Evolutionary conservation across 2,113 vertebrate species (phyloP), one percentile per base, ranked within the genome.

Genomic region (Varanus salvator): DNA sequence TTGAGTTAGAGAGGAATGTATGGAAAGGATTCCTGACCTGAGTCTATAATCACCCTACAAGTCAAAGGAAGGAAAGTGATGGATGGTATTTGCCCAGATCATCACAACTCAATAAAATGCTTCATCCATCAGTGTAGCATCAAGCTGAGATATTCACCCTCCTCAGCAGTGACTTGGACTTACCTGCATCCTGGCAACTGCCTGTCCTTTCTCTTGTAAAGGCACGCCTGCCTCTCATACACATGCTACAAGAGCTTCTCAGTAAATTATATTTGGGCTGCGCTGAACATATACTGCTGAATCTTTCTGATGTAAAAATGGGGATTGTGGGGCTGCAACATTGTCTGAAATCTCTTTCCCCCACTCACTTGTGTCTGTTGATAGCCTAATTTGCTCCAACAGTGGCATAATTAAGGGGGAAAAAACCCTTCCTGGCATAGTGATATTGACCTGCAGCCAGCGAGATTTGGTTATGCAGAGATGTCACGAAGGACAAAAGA

Each of bases 81-180:
- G 81, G 81, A 89, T 89, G 80, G 44, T 31, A 89, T 74, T 4
- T 76, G 44, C n/a, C 80, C 54, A 84, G 38, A 75, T 84, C 69
- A 89, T 84, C 71, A 76, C 57, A 64, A 89, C 38, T 66, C 31
- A 48, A 84, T 84, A 76, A 84, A 89, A 89, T 52, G 34, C 57
- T 89, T 89, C 87, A 89, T 84, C 80, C 80, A 89, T 75, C 69
- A 75, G 34, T 44, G 54, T 19, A 50, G 34, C 69, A 60, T 84
- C 71, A 76, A 64, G 21, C 3, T 25, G n/a, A 50, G 34, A 15
- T 38, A 89, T 75, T 27, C 11, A 34, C 2, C 31, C 27, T 9
- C n/a, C 57, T 83, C 29, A 27, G 64, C 86, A 34, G 38, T 48
- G 25, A 68, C 38, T 44, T 34, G n/a, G 54, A 9, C 84, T 29